These are phyloP conservation scores for Chascanopsetta lugubris DNA, from an alignment of 2,113 vertebrate genomes.

Conservation along the genomic window DNA sequence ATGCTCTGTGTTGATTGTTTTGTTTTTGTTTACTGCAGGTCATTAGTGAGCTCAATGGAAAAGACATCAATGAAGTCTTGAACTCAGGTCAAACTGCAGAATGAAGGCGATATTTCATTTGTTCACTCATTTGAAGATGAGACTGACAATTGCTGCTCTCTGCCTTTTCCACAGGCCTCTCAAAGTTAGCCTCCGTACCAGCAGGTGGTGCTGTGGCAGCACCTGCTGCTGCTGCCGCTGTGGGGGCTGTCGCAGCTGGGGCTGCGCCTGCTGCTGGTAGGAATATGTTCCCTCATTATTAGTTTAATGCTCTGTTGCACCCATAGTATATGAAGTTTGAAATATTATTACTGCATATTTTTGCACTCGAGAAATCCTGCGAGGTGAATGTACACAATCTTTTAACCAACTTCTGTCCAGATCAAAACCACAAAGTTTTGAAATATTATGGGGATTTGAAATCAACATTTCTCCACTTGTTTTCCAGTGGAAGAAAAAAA, in stretches of 20 bases:
- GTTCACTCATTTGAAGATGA: background rate
- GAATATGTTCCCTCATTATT: background rate
- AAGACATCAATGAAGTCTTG: slow-evolving; percentile 77
- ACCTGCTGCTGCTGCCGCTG: slow-evolving; percentile 62
- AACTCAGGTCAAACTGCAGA: slow-evolving; percentile 68
- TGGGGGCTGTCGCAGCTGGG: slow-evolving; percentile 66
- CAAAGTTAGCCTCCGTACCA: slow-evolving; percentile 85
- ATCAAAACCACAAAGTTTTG: too few relatives aligned
- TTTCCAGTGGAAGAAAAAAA: slow-evolving; percentile 86
- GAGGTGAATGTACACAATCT: too few relatives aligned
- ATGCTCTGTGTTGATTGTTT: too few relatives aligned
- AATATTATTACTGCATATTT: too few relatives aligned
- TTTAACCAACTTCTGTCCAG: too few relatives aligned
- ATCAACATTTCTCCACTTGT: background rate
- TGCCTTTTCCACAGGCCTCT: slow-evolving; percentile 69
- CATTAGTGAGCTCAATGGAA: slow-evolving; percentile 83
- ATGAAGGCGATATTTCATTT: background rate
- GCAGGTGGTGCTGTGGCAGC: slow-evolving; percentile 81
- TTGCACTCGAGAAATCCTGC: too few relatives aligned
- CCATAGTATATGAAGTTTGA: too few relatives aligned
- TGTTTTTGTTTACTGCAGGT: slow-evolving; percentile 72
- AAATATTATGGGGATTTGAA: background rate
- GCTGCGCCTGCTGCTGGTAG: slow-evolving; percentile 83
- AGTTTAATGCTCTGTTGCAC: too few relatives aligned
- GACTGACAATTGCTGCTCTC: background rate